Base-by-base conservation (phyloP, 2,113 vertebrate genomes). In the Calidris pygmaea region DNA sequence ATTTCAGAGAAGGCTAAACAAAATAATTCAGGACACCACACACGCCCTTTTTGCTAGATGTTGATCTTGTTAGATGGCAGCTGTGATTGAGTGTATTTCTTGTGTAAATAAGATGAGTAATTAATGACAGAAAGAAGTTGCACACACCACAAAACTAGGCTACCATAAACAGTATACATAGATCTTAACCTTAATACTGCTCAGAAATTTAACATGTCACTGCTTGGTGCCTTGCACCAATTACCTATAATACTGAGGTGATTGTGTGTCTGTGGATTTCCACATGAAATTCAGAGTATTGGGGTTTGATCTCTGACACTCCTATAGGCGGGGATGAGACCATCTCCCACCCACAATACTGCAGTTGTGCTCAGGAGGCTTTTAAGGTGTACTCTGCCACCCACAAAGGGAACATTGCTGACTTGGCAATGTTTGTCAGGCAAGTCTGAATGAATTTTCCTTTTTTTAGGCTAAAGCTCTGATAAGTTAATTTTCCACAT, bases 371-470 rank as follows among this genome's bases (percentile, higher is more conserved):
- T 58, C 9, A 5, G 55, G 39, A 53, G 8, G 37, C 20, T 16
- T 17, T 53, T 47, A 29, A 59, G 41, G 6, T 80, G 24, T 80
- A 22, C 32, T 86, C n/a, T 84, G 67, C 59, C 59, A 34, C 32
- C 26, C 43, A 30, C 20, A 39, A 35, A 65, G 45, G 13, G 23
- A 93, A 37, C 19, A 55, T 14, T 52, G 68, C 73, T 91, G 56
- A 75, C 29, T 48, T 0, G 0, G 34, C 1, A 0, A 14, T 39
- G 30, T 53, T 91, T 85, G 21, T 55, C 32, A 43, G 32, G 26
- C 21, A 12, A 68, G 9, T 53, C 35, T 71, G 34, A 95, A 63
- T 29, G 17, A 55, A 63, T 55, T 78, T 84, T 45, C 7, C 4
- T 9, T 48, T 55, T 24, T 37, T 9, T 2, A 19, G 7, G 47